Evolutionary conservation across 2,888 invertebrate genomes (phyloP), one percentile per base, ranked within the genome.

Genomic region (Pegoplata infirma): DNA sequence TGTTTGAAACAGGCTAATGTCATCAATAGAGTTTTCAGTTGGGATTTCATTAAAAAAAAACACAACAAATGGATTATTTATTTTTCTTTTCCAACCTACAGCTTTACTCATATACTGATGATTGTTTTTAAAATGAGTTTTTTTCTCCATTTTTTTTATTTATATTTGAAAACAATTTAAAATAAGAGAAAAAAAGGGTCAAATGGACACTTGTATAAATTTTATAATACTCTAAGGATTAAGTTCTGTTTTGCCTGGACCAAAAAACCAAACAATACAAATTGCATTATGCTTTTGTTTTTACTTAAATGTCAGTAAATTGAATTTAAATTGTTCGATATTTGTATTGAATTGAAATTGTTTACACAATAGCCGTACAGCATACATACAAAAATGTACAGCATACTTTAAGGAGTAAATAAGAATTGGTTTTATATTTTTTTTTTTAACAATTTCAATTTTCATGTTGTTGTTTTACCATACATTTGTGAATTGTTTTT

Each of bases 321-420:
- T 72, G 66, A 77, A 72, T 72, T 72, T 67, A 72, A 72, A 77
- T 72, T 72, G 59, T 77, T 72, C 59, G 44, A 59, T 73, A 59
- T 73, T 66, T 66, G 14, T 73, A 46, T 66, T 28, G 16, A 5
- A 46, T 66, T 28, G 16, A 5, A 46, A 59, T 73, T 40, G 44
- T 44, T 47, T 61, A 12, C 19, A 12, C 36, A 40, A 40, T 5
- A 40, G 36, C n/a, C n/a, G n/a, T n/a, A 40, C 2, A n/a, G 36
- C n/a, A 40, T 40, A 40, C n/a, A 32, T 0, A 32, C n/a, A 7
- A 32, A 32, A 6, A 10, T 32, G 1, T 32, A 32, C 32, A 53
- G 74, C 53, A 75, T 68, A 75, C 59, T 55, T 68, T 55, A 68
- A 68, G 75, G 75, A 61, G 59, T 14, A 64, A 12, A 49, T n/a